A percentile compares a stretch with the other conserved stretches of the same genome.
phyloP scores from a whole-genome alignment of 1,140 invertebrate genomes.

The Scaptomyza montana region DNA sequence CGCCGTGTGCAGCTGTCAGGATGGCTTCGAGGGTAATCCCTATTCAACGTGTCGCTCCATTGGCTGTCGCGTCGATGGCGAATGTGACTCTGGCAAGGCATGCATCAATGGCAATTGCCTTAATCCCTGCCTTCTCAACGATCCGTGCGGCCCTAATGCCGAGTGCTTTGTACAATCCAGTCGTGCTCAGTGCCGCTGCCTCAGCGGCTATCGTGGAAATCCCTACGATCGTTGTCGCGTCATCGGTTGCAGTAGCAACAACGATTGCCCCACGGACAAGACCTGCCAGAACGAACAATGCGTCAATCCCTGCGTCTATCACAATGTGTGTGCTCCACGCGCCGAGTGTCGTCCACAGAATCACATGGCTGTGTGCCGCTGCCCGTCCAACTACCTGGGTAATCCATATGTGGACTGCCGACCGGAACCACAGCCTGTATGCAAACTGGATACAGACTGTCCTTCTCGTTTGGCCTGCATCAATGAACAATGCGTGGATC shows the following conservation, averaged over 20 bases:
- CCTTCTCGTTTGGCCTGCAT: constrained; percentile 91
- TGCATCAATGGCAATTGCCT: constrained; percentile 94
- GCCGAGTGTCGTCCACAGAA: constrained; percentile 92
- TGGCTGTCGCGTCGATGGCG: constrained; percentile 90
- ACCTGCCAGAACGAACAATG: constrained; percentile 93
- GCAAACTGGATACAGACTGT: constrained; percentile 92
- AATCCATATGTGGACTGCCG: constrained; percentile 93
- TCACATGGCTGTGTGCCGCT: constrained; percentile 93
- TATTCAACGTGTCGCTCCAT: constrained; percentile 90
- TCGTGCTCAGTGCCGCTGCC: constrained; percentile 90
- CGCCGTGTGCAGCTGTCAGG: constrained; percentile 92
- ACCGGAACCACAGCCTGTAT: constrained; percentile 89
- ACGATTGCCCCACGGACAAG: constrained; percentile 93
- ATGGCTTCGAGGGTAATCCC: constrained; percentile 93
- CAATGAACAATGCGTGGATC: constrained; percentile 91
- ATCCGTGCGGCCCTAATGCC: constrained; percentile 92
- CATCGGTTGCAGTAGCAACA: constrained; percentile 94
- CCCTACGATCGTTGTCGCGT: constrained; percentile 90
- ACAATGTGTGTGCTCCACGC: constrained; percentile 89
- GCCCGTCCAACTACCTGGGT: constrained; percentile 88
- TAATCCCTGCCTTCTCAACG: constrained; percentile 91
- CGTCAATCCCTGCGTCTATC: constrained; percentile 91
- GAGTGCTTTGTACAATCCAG: constrained; percentile 92
- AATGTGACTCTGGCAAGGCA: constrained; percentile 91
- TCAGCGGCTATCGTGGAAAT: constrained; percentile 92